These are phyloP conservation scores for Nixonia krombeini DNA, from an alignment of 1,140 invertebrate species.

Conservation along the genomic window DNA sequence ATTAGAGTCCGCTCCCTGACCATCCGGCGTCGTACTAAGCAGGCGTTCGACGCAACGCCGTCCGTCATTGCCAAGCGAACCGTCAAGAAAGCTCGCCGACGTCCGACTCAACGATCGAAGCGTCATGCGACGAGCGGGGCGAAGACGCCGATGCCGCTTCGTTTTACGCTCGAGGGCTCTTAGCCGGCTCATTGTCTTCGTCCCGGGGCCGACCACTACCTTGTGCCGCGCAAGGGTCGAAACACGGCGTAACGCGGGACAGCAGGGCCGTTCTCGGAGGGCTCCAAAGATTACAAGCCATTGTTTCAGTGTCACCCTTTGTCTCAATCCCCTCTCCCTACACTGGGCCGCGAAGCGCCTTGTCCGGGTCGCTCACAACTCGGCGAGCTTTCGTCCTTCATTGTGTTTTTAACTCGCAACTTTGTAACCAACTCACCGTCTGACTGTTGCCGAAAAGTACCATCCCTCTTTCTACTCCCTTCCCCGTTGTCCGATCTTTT, in stretches of 20 bases:
- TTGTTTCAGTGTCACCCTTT: slow-evolving; percentile 67
- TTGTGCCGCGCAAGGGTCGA: slow-evolving; percentile 25
- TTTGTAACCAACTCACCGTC: slow-evolving; percentile 59
- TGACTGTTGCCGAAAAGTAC: slow-evolving; percentile 39
- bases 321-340: slow-evolving; percentile 55
- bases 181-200: slow-evolving; percentile 53
- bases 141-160: no score
- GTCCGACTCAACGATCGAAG: no score
- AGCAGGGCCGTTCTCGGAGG: slow-evolving; percentile 67
- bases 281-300: slow-evolving; percentile 70
- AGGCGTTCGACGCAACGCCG: no score
- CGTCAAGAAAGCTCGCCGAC: no score
- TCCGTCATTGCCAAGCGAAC: no score
- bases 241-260: slow-evolving; percentile 41
- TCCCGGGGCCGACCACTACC: no score
- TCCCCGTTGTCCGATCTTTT: slow-evolving; percentile 1
- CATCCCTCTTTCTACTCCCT: slow-evolving; percentile 15
- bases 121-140: no score
- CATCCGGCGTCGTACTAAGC: no score
- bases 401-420: slow-evolving; percentile 68
- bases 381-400: slow-evolving; percentile 53
- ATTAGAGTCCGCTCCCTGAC: no score
- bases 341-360: slow-evolving; percentile 14
- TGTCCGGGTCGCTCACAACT: slow-evolving; percentile 28
- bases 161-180: no score